Conservation (phyloP, 2,113 vertebrate genomes). For the Acrocephalus arundinaceus region DNA sequence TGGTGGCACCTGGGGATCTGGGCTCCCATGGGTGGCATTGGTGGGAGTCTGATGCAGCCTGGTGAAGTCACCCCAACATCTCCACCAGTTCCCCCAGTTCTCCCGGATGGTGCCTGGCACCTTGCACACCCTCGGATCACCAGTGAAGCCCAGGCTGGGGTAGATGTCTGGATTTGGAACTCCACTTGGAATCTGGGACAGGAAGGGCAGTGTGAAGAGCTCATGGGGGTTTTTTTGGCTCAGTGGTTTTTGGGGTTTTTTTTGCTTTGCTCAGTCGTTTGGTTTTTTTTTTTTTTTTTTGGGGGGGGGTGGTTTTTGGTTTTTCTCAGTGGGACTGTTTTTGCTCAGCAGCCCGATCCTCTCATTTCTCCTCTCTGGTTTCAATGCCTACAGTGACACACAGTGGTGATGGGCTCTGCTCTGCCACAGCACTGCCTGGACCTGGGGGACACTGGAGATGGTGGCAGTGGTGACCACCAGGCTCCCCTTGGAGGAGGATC, state of each 20-base stretch:
- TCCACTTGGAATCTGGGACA: neutral
- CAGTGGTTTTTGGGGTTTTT: too few species aligned
- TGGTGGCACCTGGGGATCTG: neutral
- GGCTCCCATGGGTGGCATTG: accelerated
- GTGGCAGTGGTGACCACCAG: neutral
- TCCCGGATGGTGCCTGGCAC: accelerated
- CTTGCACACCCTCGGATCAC: neutral
- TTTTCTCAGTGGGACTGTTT: neutral
- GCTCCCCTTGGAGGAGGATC: neutral
- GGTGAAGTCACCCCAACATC: neutral
- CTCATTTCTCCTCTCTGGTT: conserved; percentile 10
- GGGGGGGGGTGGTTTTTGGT: too few species aligned
- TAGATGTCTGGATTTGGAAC: neutral
- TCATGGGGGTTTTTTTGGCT: too few species aligned
- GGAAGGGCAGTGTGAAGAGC: neutral
- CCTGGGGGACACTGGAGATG: neutral
- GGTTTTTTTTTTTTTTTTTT: too few species aligned
- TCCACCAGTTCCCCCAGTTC: neutral
- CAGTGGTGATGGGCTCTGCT: conserved; percentile 57
- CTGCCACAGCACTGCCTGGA: neutral
- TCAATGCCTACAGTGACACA: conserved; percentile 68
- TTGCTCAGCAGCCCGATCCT: neutral
- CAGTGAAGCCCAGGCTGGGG: neutral
- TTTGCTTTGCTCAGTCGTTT: too few species aligned
- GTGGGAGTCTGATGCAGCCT: accelerated